Percentiles rank a stretch among this genome's conserved stretches.
These are phyloP conservation scores for Meliscaeva auricollis DNA, from an alignment of 2,888 invertebrate species.

Conservation along the genomic window DNA sequence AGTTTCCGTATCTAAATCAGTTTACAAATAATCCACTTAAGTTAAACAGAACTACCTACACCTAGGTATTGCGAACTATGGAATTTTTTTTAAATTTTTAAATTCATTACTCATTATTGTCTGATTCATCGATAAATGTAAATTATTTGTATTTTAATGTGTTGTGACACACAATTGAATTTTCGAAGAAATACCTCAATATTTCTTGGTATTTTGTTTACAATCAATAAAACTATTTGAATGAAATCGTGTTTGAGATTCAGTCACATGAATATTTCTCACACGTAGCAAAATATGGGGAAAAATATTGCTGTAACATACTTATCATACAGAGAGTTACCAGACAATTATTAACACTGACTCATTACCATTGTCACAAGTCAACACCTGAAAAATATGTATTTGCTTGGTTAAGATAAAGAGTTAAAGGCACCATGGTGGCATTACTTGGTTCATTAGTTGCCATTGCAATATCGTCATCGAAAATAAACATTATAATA, in stretches of 20 bases:
- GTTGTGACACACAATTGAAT: neutral
- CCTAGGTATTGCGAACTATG: neutral
- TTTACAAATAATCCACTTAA: neutral
- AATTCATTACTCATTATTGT: conserved; percentile 5
- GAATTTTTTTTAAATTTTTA: neutral
- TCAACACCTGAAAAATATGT: conserved; percentile 1
- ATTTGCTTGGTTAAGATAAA: conserved; percentile 24
- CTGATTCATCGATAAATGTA: conserved; percentile 17
- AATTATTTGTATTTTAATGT: conserved; percentile 12
- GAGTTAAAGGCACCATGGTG: conserved; percentile 1
- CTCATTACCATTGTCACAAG: conserved; percentile 21
- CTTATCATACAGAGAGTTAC: conserved; percentile 4
- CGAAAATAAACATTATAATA: conserved; percentile 12
- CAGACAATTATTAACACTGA: conserved; percentile 24
- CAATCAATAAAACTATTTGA: conserved; percentile 1
- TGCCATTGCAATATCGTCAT: conserved; percentile 14
- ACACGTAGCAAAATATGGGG: conserved; percentile 20
- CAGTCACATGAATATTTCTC: conserved; percentile 22
- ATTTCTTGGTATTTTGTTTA: conserved; percentile 3
- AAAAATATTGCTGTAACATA: neutral
- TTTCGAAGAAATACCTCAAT: conserved; percentile 18
- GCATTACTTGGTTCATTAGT: conserved; percentile 15
- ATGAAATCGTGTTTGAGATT: neutral
- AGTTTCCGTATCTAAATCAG: conserved; percentile 1
- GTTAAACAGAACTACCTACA: neutral